A percentile compares a stretch with the other conserved stretches of the same genome.
Evolutionary conservation across 2,113 vertebrate species (phyloP).

Genomic region (Syngnathus scovelli): DNA sequence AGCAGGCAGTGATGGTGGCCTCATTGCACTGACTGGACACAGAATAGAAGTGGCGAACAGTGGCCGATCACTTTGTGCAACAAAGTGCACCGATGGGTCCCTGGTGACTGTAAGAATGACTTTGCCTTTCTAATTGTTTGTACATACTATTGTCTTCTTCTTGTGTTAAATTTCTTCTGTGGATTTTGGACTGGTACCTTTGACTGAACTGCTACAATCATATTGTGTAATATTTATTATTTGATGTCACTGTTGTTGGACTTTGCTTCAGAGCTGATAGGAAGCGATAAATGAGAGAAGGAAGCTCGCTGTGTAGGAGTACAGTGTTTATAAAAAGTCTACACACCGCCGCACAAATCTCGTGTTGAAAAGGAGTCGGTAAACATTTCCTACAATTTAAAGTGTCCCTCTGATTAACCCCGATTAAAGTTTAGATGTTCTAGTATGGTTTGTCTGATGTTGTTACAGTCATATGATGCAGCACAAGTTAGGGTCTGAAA

Average conservation of each 20-base stretch:
- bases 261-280: neutral
- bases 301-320: neutral
- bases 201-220: neutral
- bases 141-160: neutral
- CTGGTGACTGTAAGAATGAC: slow-evolving; percentile 29
- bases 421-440: too few relatives aligned
- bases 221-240: neutral
- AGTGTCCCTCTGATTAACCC: too few relatives aligned
- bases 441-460: too few relatives aligned
- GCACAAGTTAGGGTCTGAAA: too few relatives aligned
- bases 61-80: slow-evolving; percentile 49
- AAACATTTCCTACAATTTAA: too few relatives aligned
- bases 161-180: neutral
- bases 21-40: slow-evolving; percentile 44
- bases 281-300: neutral
- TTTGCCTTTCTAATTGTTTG: slow-evolving; percentile 34
- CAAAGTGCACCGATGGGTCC: slow-evolving; percentile 39
- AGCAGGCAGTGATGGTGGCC: slow-evolving; percentile 54
- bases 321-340: neutral
- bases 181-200: neutral
- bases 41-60: slow-evolving; percentile 57
- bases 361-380: too few relatives aligned
- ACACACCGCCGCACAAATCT: neutral
- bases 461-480: too few relatives aligned
- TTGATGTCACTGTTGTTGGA: neutral